Evolutionary conservation across 1,140 invertebrate genomes (phyloP).

Genomic region (Lanistes nyassanus): DNA sequence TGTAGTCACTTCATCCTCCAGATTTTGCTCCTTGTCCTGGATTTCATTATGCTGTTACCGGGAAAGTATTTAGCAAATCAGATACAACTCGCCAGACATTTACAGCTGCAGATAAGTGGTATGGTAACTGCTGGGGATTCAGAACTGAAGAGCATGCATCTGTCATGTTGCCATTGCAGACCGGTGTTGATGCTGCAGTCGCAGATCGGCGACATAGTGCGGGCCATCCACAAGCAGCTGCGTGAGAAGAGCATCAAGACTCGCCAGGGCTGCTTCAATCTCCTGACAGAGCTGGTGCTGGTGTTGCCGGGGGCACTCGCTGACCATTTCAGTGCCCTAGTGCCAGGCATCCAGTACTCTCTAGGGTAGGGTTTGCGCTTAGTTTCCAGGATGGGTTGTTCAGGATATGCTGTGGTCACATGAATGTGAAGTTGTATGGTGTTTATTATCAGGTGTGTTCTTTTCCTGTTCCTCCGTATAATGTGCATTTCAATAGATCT

Average conservation of each 20-base stretch:
- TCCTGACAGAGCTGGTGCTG: slow-evolving; percentile 89
- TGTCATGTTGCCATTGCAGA: slow-evolving; percentile 39
- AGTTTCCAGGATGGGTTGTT: too few relatives aligned
- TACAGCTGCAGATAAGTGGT: too few relatives aligned
- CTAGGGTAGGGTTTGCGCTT: slow-evolving; percentile 72
- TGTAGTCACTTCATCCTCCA: too few relatives aligned
- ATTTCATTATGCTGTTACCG: too few relatives aligned
- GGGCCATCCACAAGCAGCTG: slow-evolving; percentile 89
- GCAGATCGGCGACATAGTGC: slow-evolving; percentile 82
- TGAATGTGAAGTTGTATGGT: too few relatives aligned
- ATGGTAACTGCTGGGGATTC: neutral
- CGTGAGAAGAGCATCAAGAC: slow-evolving; percentile 94
- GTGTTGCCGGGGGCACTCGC: slow-evolving; percentile 89
- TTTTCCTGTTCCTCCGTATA: neutral
- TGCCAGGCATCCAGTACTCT: slow-evolving; percentile 91
- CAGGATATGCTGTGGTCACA: too few relatives aligned
- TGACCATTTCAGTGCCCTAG: slow-evolving; percentile 84
- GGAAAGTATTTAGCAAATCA: too few relatives aligned
- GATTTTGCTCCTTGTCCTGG: too few relatives aligned
- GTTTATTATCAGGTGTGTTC: too few relatives aligned
- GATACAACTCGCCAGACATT: too few relatives aligned
- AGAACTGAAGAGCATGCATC: neutral
- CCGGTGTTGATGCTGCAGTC: slow-evolving; percentile 63
- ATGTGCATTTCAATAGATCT: neutral
- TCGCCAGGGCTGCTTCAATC: slow-evolving; percentile 88